These are phyloP conservation scores for Agriopis marginaria DNA, from an alignment of 2,888 invertebrate genomes.

Conservation along the genomic window DNA sequence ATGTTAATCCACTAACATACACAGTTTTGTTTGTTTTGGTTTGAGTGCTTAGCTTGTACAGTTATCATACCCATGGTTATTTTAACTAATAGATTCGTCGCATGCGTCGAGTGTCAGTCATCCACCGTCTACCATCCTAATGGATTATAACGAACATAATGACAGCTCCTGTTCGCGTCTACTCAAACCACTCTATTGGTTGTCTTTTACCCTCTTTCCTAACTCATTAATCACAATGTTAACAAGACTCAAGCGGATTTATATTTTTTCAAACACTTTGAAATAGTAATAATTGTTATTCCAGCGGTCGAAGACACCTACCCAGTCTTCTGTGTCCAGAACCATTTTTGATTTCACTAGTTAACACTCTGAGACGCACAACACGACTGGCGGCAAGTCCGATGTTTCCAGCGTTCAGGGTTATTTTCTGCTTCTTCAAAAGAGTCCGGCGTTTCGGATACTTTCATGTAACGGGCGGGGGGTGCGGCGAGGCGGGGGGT, in stretches of 20 bases:
- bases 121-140: conserved; percentile 47
- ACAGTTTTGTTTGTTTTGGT: not conserved
- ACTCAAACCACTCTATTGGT: conserved; percentile 49
- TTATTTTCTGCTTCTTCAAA: conserved; percentile 83
- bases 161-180: conserved; percentile 64
- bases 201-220: conserved; percentile 44
- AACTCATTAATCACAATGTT: conserved; percentile 47
- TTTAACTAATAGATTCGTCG: conserved; percentile 46
- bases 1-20: not conserved
- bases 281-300: conserved; percentile 36
- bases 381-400: conserved; percentile 81
- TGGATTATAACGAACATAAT: conserved; percentile 50
- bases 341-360: conserved; percentile 84
- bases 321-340: conserved; percentile 85
- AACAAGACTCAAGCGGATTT: conserved; percentile 27
- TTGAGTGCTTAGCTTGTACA: conserved; percentile 10
- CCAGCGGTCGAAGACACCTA: conserved; percentile 64
- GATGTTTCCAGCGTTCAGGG: conserved; percentile 83
- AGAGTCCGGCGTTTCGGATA: conserved; percentile 74
- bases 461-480: conserved; percentile 71
- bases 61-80: conserved; percentile 5
- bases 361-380: conserved; percentile 86
- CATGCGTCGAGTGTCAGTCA: conserved; percentile 53
- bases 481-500: conserved; percentile 51
- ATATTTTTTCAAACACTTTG: conserved; percentile 28